phyloP scores from a whole-genome alignment of 2,113 vertebrate genomes.

The Larimichthys crocea region DNA sequence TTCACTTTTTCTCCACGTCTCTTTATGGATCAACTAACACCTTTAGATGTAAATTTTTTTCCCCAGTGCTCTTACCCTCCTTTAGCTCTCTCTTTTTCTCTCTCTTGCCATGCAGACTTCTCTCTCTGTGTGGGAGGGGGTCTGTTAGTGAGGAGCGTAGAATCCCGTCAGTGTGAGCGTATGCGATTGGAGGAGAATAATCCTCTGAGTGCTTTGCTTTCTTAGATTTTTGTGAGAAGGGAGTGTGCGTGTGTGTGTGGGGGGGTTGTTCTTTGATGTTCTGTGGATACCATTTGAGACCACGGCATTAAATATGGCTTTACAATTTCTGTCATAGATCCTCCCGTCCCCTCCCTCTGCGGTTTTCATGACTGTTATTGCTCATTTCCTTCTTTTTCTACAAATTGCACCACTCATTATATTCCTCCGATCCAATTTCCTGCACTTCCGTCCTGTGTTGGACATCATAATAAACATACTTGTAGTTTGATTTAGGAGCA shows the following conservation, averaged over 20 bases:
- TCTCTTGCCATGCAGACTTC: slow-evolving; percentile 12
- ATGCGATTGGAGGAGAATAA: slow-evolving; percentile 70
- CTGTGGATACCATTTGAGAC: slow-evolving; percentile 74
- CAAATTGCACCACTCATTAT: slow-evolving; percentile 33
- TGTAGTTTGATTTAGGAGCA: slow-evolving; percentile 48
- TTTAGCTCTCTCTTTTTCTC: slow-evolving; percentile 3
- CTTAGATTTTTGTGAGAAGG: slow-evolving; percentile 60
- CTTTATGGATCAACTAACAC: slow-evolving; percentile 21
- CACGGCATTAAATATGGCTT: slow-evolving; percentile 71
- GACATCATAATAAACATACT: slow-evolving; percentile 40
- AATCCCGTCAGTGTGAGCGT: slow-evolving; percentile 40
- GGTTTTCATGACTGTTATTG: slow-evolving; percentile 14
- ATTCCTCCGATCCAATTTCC: slow-evolving; percentile 27
- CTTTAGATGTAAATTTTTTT: slow-evolving; percentile 60
- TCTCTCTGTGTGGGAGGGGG: slow-evolving; percentile 12
- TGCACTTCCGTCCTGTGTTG: slow-evolving; percentile 14
- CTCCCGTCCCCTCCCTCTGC: slow-evolving; percentile 22
- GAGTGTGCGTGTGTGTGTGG: background rate
- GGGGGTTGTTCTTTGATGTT: slow-evolving; percentile 74
- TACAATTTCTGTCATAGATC: slow-evolving; percentile 68
- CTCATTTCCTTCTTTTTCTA: slow-evolving; percentile 52
- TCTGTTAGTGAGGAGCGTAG: slow-evolving; percentile 30
- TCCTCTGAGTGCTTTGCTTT: slow-evolving; percentile 77
- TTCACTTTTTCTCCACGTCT: slow-evolving; percentile 28
- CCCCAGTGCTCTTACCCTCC: slow-evolving; percentile 6